Base-by-base conservation (phyloP, 2,797 vertebrate species). In the Gallinago solitaria region DNA sequence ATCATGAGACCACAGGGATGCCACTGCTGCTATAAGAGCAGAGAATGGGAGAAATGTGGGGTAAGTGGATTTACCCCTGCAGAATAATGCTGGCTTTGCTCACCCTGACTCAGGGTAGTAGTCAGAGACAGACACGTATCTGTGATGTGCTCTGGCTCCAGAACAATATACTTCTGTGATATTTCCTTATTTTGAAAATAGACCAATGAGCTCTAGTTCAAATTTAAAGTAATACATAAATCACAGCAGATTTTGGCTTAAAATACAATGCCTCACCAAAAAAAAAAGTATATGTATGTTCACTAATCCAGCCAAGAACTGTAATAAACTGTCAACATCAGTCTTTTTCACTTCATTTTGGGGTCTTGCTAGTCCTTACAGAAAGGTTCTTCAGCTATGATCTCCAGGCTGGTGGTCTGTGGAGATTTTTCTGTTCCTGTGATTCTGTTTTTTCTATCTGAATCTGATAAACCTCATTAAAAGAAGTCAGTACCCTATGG, bases 381-480 rank as follows among this genome's bases (percentile, higher is more conserved):
- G 53, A 85, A 80, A 85, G 7, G 41, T 83, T 94, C 81, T 71
- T 94, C 70, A 76, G 67, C 75, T 94, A 30, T 78, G 65, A 92
- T 81, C 50, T 92, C 50, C 73, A 92, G 73, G 50, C 64, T 61
- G 80, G 86, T 93, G 95, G 91, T 95, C 91, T 89, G 3, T 89
- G 59, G 78, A 95, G 93, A 90, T 33, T 84, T 90, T 90, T 90
- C 83, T 83, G 37, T 89, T 94, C 61, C 86, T 69, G 71, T 80
- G 71, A 87, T 77, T 92, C 75, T 95, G 83, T 19, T 97, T 95
- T 95, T 95, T 54, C 90, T 93, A 91, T 89, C 48, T 87, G 94
- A 92, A 92, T 85, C 57, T 93, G 96, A 94, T 96, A 94, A 95
- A 95, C 57, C 39, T 94, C 79, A 83, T 89, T 96, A 95, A 94